These are phyloP conservation scores for Argyresthia goedartella DNA, from an alignment of 2,888 invertebrate genomes.

Conservation along the genomic window DNA sequence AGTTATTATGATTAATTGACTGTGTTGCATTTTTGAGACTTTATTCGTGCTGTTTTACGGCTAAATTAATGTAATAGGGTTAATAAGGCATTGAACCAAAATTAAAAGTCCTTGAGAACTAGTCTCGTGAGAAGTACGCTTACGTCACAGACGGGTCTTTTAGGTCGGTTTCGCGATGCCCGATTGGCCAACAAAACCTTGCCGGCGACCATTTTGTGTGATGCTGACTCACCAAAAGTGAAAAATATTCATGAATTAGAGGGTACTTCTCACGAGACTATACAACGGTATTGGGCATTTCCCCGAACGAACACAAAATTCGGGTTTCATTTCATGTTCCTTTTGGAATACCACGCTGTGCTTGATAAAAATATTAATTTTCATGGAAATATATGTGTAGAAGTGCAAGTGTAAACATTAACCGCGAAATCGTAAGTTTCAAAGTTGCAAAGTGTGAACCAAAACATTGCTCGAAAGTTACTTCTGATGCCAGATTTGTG, in stretches of 20 bases:
- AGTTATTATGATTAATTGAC: background rate
- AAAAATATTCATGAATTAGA: constrained; percentile 72
- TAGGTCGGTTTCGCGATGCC: constrained; percentile 38
- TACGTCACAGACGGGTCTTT: constrained; percentile 57
- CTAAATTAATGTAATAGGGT: constrained; percentile 25
- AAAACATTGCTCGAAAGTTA: constrained; percentile 30
- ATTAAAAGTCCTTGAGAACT: constrained; percentile 66
- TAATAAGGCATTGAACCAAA: constrained; percentile 37
- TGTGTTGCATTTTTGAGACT: background rate
- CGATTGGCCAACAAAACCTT: constrained; percentile 64
- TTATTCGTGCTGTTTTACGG: background rate
- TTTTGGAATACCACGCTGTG: constrained; percentile 39
- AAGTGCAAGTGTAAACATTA: no score
- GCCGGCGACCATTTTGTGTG: constrained; percentile 75
- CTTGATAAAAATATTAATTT: constrained; percentile 29
- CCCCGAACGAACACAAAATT: constrained; percentile 66
- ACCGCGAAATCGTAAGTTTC: no score
- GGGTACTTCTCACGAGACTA: constrained; percentile 72
- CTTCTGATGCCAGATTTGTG: constrained; percentile 18
- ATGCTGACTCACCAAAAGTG: constrained; percentile 75
- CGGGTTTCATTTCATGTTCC: constrained; percentile 58
- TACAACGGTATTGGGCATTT: constrained; percentile 72
- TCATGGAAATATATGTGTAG: background rate
- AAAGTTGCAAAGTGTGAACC: constrained; percentile 31
- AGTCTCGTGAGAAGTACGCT: constrained; percentile 64